These are phyloP conservation scores for Ovibos moschatus DNA, from an alignment of 2,113 vertebrate species.

Conservation along the genomic window DNA sequence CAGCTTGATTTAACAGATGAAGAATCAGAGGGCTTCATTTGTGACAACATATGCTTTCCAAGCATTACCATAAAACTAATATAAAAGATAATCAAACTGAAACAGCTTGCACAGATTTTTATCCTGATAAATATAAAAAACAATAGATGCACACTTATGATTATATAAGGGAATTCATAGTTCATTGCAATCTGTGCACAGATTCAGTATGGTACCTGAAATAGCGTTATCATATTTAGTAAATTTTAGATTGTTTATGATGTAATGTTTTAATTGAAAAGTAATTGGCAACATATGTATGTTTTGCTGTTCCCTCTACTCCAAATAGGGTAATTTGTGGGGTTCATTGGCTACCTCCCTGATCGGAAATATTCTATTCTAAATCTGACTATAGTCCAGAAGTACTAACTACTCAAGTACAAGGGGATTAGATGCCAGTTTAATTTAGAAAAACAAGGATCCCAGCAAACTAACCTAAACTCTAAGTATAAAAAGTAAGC, in stretches of 20 bases:
- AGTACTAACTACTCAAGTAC: neutral
- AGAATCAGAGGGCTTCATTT: neutral
- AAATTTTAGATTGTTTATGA: neutral
- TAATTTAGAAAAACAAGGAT: constrained; percentile 29
- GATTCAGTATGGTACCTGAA: neutral
- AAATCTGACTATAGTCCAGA: neutral
- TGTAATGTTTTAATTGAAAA: neutral
- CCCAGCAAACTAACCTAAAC: neutral
- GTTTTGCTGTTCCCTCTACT: neutral
- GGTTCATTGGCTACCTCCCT: neutral
- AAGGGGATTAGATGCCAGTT: neutral
- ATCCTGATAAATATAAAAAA: neutral
- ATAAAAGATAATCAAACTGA: constrained; percentile 19
- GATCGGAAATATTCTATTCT: neutral
- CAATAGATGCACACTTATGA: neutral
- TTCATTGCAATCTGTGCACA: neutral
- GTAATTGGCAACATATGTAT: neutral
- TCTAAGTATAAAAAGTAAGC: neutral
- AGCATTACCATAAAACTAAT: neutral
- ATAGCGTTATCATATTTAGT: neutral
- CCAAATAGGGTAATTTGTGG: neutral
- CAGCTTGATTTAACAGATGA: neutral
- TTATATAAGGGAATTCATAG: neutral
- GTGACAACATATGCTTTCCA: neutral
- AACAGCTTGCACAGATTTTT: neutral